phyloP scores from a whole-genome alignment of 2,888 invertebrate species.

The Pseudococcus longispinus region DNA sequence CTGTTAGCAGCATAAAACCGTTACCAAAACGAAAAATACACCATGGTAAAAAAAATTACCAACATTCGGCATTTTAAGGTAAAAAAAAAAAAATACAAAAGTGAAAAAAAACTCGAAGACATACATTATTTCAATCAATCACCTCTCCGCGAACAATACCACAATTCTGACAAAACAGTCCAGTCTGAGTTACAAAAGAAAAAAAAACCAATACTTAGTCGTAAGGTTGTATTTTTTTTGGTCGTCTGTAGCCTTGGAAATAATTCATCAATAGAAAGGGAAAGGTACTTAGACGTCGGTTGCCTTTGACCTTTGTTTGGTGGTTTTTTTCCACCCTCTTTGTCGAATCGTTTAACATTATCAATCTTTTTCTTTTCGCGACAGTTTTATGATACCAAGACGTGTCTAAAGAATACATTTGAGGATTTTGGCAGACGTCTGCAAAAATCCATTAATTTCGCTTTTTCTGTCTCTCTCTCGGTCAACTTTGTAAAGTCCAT shows the following conservation, averaged over 20 bases:
- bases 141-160: background rate
- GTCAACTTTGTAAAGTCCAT: background rate
- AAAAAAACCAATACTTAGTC: background rate
- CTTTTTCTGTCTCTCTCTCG: background rate
- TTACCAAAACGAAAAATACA: background rate
- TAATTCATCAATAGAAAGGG: slow-evolving; percentile 21
- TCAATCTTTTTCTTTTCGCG: background rate
- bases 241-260: background rate
- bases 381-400: background rate
- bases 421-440: background rate
- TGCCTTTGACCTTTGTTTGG: slow-evolving; percentile 22
- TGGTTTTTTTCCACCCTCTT: background rate
- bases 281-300: slow-evolving; percentile 17
- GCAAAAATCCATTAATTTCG: background rate
- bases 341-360: background rate
- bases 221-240: background rate
- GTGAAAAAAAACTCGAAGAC: background rate
- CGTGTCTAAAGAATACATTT: background rate
- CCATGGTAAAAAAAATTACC: background rate
- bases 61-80: background rate
- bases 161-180: background rate
- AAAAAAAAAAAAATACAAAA: background rate
- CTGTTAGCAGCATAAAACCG: background rate
- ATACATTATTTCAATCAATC: background rate
- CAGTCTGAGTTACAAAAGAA: background rate